These are phyloP conservation scores for Lymantria dispar DNA, from an alignment of 2,888 invertebrate species.

Conservation along the genomic window DNA sequence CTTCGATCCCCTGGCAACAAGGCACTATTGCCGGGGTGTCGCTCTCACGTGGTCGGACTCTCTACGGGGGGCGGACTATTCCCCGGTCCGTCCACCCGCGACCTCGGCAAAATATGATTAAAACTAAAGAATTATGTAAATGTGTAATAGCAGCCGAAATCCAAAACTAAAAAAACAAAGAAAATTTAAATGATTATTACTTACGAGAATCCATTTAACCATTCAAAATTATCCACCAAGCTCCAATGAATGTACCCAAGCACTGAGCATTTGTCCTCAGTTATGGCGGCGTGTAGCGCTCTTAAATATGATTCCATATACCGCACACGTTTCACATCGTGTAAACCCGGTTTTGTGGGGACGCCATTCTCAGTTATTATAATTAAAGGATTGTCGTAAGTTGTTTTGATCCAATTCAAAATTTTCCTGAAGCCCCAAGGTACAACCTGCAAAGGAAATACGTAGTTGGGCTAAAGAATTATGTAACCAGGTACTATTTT, in stretches of 20 bases:
- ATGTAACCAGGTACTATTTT: no score
- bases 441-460: slow-evolving; percentile 67
- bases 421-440: slow-evolving; percentile 86
- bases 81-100: no score
- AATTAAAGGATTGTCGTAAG: slow-evolving; percentile 82
- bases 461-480: no score
- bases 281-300: slow-evolving; percentile 68
- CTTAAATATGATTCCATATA: slow-evolving; percentile 78
- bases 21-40: no score
- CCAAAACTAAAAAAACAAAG: no score
- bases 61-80: no score
- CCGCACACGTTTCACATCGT: slow-evolving; percentile 73
- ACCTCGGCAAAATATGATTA: no score
- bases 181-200: slow-evolving; percentile 27
- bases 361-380: slow-evolving; percentile 85
- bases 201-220: slow-evolving; percentile 88
- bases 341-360: slow-evolving; percentile 66
- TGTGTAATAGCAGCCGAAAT: no score
- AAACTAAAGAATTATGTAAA: no score
- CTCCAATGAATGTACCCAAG: slow-evolving; percentile 89
- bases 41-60: no score
- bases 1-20: no score
- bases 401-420: slow-evolving; percentile 83
- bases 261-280: slow-evolving; percentile 81
- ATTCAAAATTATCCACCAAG: slow-evolving; percentile 91